Evolutionary conservation across 64 coral and sea anemone species (phyloP), one percentile per base, ranked within the genome.

Genomic region (Montipora efflorescens): DNA sequence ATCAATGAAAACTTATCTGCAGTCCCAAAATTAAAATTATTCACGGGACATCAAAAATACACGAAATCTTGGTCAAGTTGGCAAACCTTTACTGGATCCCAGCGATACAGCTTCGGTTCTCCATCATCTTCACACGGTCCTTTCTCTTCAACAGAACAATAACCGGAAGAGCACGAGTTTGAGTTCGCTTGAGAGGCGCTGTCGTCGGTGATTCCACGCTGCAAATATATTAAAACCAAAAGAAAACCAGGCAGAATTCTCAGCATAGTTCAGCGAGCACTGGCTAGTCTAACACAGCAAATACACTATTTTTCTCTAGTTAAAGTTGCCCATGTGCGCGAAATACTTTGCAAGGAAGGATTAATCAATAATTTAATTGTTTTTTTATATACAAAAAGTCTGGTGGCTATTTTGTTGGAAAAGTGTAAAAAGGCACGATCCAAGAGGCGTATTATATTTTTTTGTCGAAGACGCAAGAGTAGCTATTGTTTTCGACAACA

Each of bases 11-110:
- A 36, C 28, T 36, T 36, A 36, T 36, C 28, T 36, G 28, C 28
- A 36, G 28, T 36, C 28, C 28, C 28, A 36, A 36, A 36, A 36
- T 36, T 36, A 36, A 36, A 36, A 36, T 36, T 36, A 36, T 11
- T 57, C 11, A 57, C 6, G 53, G 7, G 53, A 57, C 6, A 7
- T 11, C 11, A 7, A 0, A 11, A 57, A 7, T 57, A 7, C 53
- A 57, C 6, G 6, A 57, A 11, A 57, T 8, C 53, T 57, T 57
- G 53, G 53, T 57, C 11, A 57, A 57, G 11, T 57, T 57, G 53
- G 70, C 73, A 57, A 87, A 93, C 91, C 91, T 93, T 93, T 6
- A 93, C 91, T 15, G 91, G 91, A 52, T 93, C 91, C 91, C 91
- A 93, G 25, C 82, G 91, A 43, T 87, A 93, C 25, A 93, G 58